phyloP scores from a whole-genome alignment of 2,113 vertebrate genomes.

The Mormyrus lacerda region DNA sequence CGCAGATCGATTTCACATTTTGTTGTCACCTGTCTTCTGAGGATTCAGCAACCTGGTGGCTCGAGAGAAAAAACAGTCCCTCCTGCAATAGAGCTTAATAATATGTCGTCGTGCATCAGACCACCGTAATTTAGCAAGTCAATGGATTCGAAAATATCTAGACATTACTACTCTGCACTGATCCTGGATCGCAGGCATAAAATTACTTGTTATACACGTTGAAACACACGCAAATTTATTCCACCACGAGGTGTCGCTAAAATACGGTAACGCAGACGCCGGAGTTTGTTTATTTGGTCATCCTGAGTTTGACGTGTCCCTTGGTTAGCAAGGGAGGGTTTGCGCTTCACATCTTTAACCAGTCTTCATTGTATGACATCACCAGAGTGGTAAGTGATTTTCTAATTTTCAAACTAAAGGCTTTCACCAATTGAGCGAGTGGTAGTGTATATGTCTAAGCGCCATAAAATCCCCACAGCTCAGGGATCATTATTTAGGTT shows the following conservation, averaged over 20 bases:
- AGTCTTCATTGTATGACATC: no score
- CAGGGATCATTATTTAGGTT: neutral
- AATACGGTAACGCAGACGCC: neutral
- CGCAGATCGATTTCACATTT: no score
- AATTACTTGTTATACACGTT: neutral
- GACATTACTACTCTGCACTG: neutral
- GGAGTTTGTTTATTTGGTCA: neutral
- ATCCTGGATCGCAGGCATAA: neutral
- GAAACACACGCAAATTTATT: neutral
- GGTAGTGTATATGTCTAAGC: no score
- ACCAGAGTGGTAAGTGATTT: no score
- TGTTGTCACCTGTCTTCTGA: no score
- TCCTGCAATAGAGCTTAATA: neutral
- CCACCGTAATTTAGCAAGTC: neutral
- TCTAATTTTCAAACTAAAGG: no score
- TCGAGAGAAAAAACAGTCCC: neutral
- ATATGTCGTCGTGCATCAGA: neutral
- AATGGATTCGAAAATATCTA: neutral
- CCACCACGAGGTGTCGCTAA: neutral
- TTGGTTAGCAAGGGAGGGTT: no score
- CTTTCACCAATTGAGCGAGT: no score
- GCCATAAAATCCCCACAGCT: neutral
- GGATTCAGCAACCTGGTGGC: no score
- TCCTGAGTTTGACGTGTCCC: no score
- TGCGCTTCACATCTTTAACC: no score